phyloP scores from a whole-genome alignment of 2,113 vertebrate species.

The Ginglymostoma cirratum region DNA sequence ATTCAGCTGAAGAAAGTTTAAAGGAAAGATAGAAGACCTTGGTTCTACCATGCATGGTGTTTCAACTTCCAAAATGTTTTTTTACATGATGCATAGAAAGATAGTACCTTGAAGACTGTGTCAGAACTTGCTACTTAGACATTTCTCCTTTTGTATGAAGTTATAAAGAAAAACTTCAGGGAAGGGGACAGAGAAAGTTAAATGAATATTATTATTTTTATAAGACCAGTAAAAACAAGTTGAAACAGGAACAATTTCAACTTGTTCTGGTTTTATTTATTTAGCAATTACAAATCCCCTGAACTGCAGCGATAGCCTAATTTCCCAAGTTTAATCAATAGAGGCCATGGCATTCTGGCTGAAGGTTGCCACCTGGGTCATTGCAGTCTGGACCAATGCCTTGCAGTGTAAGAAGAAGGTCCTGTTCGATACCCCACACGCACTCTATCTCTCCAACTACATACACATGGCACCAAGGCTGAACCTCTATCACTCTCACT shows the following conservation, averaged over 20 bases:
- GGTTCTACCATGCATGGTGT: neutral
- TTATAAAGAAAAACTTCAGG: neutral
- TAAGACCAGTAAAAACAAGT: neutral
- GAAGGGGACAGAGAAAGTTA: neutral
- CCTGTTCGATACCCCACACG: no score
- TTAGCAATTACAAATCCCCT: no score
- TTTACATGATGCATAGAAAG: neutral
- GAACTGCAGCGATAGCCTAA: no score
- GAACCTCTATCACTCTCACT: no score
- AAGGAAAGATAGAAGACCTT: neutral
- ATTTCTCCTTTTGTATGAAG: neutral
- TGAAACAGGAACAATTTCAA: neutral
- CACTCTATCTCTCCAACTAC: no score
- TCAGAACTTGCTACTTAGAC: neutral
- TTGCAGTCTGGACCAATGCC: no score
- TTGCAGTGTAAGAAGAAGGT: no score
- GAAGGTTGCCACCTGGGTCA: no score
- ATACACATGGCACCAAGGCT: no score
- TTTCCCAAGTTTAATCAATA: no score
- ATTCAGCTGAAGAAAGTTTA: neutral
- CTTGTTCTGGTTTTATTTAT: neutral
- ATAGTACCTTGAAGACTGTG: neutral
- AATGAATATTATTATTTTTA: neutral
- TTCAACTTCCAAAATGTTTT: neutral
- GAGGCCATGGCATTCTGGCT: no score